These are phyloP conservation scores for Sylvilagus bachmani DNA, from an alignment of 2,113 vertebrate genomes.

Conservation along the genomic window DNA sequence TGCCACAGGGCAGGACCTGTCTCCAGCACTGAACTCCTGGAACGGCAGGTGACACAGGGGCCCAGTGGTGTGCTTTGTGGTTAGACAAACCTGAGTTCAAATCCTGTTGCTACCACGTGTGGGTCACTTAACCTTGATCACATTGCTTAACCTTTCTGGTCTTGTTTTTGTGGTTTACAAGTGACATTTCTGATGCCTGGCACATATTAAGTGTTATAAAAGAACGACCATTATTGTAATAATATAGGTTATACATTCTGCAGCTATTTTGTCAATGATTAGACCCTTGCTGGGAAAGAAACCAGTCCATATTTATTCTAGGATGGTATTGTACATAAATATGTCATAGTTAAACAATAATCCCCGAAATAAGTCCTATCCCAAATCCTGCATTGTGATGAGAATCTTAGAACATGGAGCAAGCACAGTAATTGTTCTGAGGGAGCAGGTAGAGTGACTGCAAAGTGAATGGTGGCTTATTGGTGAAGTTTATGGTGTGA, in stretches of 20 bases:
- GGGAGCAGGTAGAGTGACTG: neutral
- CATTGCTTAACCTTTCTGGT: neutral
- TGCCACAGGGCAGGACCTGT: neutral
- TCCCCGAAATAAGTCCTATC: neutral
- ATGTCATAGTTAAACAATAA: neutral
- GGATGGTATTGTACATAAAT: conserved; percentile 16
- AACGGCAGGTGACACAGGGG: neutral
- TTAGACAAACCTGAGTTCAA: neutral
- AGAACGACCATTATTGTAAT: neutral
- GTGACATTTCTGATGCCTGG: neutral
- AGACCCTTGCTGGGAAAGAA: conserved; percentile 50
- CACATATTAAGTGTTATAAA: neutral
- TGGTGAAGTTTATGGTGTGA: neutral
- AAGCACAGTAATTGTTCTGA: neutral
- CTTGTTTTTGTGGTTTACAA: neutral
- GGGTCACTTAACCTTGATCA: neutral
- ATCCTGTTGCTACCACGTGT: neutral
- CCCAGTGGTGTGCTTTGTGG: neutral
- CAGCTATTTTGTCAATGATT: conserved; percentile 42
- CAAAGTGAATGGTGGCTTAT: neutral
- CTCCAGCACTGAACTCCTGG: neutral
- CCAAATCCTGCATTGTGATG: neutral
- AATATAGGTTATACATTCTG: neutral
- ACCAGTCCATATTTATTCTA: neutral
- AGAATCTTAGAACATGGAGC: neutral